Base-by-base conservation (phyloP, 2,113 vertebrate species). In the Hippocampus barbouri region DNA sequence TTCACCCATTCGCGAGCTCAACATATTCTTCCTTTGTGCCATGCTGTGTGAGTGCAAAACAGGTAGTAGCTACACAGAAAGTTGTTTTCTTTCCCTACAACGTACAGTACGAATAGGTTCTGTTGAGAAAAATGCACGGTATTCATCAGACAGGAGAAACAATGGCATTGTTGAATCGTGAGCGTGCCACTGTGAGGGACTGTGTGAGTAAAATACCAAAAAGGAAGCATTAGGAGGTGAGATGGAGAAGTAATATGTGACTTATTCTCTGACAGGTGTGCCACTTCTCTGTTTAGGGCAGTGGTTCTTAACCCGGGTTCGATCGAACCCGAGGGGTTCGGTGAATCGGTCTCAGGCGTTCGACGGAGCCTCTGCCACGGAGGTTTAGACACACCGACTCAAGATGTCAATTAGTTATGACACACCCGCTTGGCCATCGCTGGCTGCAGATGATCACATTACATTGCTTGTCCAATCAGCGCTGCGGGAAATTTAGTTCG, bases 81-180 rank as follows among this genome's bases (percentile, higher is more conserved):
- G 73, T 77, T 79, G 49, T 79, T 82, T 86, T 80, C 77, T 77
- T 70, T 84, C 66, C 77, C 69, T 82, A 71, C 63, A 15, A 38
- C 30, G 30, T 30, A 30, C 30, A 30, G 21, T 67, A 47, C 70
- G 5, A 51, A 83, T 23, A 41, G 61, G 14, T n/a, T 66, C 72
- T 67, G 65, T 79, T 83, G 51, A 74, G 71, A 62, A 47, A 75
- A 72, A 80, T 73, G 68, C 27, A 30, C 27, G 27, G 27, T 77
- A 68, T 79, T 75, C 70, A 84, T 79, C 71, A 73, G 34, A 25
- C 25, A 25, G 25, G 25, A 25, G 25, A 25, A 25, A 41, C 41
- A 8, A 59, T 54, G 20, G 9, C 1, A 21, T 8, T 21, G 20
- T 54, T n/a, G n/a, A n/a, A 54, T n/a, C n/a, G 21, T 54, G 53